These are phyloP conservation scores for Zootoca vivipara DNA, from an alignment of 2,113 vertebrate species.

Conservation along the genomic window DNA sequence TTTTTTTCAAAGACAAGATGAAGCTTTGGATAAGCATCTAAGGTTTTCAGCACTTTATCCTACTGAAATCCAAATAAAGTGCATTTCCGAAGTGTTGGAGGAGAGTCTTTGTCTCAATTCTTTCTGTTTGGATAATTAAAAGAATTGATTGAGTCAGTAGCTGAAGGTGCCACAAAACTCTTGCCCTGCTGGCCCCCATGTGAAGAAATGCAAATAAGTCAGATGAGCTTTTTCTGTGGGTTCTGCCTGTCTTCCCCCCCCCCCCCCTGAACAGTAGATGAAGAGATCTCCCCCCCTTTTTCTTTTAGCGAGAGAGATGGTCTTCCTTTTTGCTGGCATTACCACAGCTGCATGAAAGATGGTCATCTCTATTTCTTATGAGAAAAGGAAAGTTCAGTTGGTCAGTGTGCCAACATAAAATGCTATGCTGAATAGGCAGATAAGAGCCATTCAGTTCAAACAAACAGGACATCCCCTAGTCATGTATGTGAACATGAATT, in stretches of 20 bases:
- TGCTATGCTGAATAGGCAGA: no score
- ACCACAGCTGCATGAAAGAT: no score
- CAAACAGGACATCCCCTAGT: not conserved
- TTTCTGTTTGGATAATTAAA: not conserved
- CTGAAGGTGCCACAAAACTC: not conserved
- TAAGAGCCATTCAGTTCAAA: not conserved
- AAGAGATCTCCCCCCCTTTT: not conserved
- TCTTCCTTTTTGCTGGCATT: not conserved
- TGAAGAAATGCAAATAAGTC: not conserved
- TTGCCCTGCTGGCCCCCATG: not conserved
- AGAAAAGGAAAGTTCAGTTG: not conserved
- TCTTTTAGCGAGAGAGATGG: not conserved
- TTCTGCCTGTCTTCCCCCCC: no score
- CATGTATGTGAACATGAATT: not conserved
- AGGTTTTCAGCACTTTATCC: constrained; percentile 69
- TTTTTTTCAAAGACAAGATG: constrained; percentile 65
- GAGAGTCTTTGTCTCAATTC: not conserved
- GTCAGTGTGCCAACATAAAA: not conserved
- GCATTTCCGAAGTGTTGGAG: constrained; percentile 38
- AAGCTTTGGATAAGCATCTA: constrained; percentile 68
- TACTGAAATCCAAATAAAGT: constrained; percentile 54
- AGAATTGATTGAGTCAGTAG: not conserved
- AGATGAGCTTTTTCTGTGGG: not conserved
- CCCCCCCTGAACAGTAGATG: no score
- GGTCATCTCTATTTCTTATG: not conserved